Evolutionary conservation across 2,113 vertebrate genomes (phyloP).

Genomic region (Poeciliopsis retropinna): DNA sequence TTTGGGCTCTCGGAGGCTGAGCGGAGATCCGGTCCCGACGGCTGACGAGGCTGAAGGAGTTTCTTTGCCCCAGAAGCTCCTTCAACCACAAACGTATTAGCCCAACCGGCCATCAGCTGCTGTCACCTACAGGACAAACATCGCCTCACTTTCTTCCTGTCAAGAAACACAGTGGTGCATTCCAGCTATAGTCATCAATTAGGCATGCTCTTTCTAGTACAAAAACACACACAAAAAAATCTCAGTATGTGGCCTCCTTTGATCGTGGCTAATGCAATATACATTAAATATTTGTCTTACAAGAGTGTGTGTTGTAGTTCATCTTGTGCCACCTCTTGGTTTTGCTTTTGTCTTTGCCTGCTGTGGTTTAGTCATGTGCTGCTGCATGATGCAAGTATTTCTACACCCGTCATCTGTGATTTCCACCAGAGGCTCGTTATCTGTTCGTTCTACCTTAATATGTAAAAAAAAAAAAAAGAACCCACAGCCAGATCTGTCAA

Average conservation of each 20-base stretch:
- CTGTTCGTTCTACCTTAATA: neutral
- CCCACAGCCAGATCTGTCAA: neutral
- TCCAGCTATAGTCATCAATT: constrained; percentile 34
- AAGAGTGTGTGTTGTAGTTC: neutral
- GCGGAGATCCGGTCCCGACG: constrained; percentile 32
- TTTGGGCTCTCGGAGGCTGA: constrained; percentile 37
- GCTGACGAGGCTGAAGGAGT: constrained; percentile 18
- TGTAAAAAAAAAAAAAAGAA: neutral
- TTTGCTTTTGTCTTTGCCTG: constrained; percentile 21
- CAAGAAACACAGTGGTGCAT: constrained; percentile 5
- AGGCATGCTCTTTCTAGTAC: constrained; percentile 31
- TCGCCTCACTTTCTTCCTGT: constrained; percentile 10
- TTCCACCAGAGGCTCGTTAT: neutral
- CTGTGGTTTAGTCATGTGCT: constrained; percentile 17
- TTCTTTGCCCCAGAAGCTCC: constrained; percentile 60
- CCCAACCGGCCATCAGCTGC: constrained; percentile 61
- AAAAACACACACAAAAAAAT: constrained; percentile 5
- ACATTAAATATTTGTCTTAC: constrained; percentile 21
- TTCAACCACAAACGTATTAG: constrained; percentile 61
- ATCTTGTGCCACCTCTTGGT: neutral
- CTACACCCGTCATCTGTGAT: constrained; percentile 42
- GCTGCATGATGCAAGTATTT: constrained; percentile 49
- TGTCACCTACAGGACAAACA: constrained; percentile 9
- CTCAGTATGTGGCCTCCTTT: neutral
- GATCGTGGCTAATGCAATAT: constrained; percentile 21